These are phyloP conservation scores for Casuarius casuarius DNA, from an alignment of 2,113 vertebrate genomes.

Conservation along the genomic window DNA sequence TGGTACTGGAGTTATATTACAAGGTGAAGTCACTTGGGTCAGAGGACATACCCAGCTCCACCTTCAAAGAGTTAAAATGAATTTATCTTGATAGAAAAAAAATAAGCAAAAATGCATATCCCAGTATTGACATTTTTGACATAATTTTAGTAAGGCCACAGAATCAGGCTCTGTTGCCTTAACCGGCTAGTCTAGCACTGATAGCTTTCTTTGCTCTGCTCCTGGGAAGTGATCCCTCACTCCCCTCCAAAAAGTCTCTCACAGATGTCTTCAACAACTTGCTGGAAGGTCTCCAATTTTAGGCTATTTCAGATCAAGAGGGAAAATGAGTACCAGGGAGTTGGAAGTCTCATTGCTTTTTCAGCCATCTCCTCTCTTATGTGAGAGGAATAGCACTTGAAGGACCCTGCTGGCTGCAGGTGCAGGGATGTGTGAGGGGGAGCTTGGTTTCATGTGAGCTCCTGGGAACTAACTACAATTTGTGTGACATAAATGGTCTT, in stretches of 20 bases:
- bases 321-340: background rate
- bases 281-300: slow-evolving; percentile 2
- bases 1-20: background rate
- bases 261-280: background rate
- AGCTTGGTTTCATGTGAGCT: background rate
- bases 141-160: background rate
- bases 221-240: background rate
- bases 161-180: background rate
- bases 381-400: background rate
- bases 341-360: background rate
- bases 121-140: fast-evolving
- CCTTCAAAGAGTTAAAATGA: background rate
- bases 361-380: background rate
- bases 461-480: background rate
- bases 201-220: background rate
- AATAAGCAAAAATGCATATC: background rate
- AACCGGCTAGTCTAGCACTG: background rate
- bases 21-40: background rate
- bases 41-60: background rate
- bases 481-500: background rate
- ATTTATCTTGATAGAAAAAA: background rate
- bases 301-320: background rate
- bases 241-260: background rate
- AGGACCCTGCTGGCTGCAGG: slow-evolving; percentile 14
- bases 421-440: background rate